Evolutionary conservation across 2,797 vertebrate species (phyloP).

Genomic region (Oreochromis grahami): DNA sequence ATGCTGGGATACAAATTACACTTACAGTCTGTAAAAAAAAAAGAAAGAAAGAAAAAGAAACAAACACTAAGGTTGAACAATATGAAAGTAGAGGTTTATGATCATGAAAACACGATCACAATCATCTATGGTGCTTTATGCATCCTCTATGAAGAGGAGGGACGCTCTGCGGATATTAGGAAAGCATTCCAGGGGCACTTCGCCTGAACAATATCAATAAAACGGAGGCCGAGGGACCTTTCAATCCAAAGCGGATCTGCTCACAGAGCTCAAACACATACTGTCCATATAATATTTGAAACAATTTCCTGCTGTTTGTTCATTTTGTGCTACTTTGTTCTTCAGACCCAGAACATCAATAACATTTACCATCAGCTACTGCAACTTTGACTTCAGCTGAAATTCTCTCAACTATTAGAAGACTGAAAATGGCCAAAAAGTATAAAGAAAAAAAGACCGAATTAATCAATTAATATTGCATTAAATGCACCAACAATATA

Average conservation of each 20-base stretch:
- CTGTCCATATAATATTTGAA: background rate
- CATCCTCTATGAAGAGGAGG: background rate
- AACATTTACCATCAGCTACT: background rate
- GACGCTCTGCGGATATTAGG: background rate
- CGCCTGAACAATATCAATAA: background rate
- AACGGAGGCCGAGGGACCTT: background rate
- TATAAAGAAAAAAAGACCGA: background rate
- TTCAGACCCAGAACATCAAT: background rate
- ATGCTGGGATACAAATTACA: background rate
- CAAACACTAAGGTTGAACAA: background rate
- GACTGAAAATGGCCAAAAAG: background rate
- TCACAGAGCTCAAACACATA: background rate
- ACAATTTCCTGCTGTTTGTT: background rate
- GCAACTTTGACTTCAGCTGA: background rate
- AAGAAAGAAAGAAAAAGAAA: background rate
- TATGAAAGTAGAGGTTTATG: background rate
- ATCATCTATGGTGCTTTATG: background rate
- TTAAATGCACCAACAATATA: background rate
- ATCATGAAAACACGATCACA: background rate
- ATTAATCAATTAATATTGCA: background rate
- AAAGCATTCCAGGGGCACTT: background rate
- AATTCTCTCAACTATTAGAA: background rate
- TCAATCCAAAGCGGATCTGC: background rate
- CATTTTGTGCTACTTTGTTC: background rate
- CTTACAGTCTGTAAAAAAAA: background rate